Conservation (phyloP, 2,888 invertebrate species). For the Chymomyza procnemis region DNA sequence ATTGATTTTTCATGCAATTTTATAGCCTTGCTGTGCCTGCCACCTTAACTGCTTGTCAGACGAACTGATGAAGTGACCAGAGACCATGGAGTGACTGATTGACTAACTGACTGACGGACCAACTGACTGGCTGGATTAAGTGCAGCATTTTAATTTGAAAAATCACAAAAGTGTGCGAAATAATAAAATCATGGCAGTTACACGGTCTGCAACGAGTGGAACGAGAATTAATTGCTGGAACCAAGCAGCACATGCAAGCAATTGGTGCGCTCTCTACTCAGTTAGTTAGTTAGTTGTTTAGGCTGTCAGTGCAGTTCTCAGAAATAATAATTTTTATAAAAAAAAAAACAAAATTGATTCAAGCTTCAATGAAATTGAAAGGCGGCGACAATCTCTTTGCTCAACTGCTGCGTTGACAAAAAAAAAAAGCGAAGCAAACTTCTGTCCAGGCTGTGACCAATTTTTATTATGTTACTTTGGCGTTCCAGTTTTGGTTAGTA, state of each 20-base stretch:
- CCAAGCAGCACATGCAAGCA: slow-evolving; percentile 60
- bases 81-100: slow-evolving; percentile 17
- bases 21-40: not conserved
- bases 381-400: not conserved
- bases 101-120: slow-evolving; percentile 11
- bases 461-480: not conserved
- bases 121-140: slow-evolving; percentile 50
- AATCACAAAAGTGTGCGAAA: slow-evolving; percentile 8
- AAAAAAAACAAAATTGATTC: not conserved
- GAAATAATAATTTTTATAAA: slow-evolving; percentile 56
- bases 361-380: slow-evolving; percentile 1
- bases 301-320: slow-evolving; percentile 50
- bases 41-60: not conserved
- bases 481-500: slow-evolving; percentile 10
- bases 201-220: slow-evolving; percentile 20
- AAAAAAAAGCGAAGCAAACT: not conserved
- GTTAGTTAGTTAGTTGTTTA: not conserved
- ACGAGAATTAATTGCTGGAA: slow-evolving; percentile 54
- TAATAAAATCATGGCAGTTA: slow-evolving; percentile 31
- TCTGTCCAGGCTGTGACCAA: not conserved
- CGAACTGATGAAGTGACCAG: slow-evolving; percentile 17
- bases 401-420: not conserved
- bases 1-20: slow-evolving; percentile 44
- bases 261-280: slow-evolving; percentile 42
- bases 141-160: slow-evolving; percentile 50